Percentiles rank a stretch among this genome's conserved stretches.
Evolutionary conservation across 2,888 invertebrate genomes (phyloP).

Genomic region (Dioctria rufipes): DNA sequence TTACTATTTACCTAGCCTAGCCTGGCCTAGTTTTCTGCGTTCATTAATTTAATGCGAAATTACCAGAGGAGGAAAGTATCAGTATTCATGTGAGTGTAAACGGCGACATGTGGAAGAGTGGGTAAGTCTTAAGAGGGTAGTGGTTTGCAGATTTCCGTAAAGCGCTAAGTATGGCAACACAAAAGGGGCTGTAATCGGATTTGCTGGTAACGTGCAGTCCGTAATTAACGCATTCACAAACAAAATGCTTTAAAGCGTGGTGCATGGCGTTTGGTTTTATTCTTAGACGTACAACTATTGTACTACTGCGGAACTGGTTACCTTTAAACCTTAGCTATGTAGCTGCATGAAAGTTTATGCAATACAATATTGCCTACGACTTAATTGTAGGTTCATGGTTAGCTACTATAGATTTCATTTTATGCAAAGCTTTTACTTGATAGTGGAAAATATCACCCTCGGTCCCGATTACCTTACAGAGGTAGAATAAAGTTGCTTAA

Average conservation of each 20-base stretch:
- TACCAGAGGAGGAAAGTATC: conserved; percentile 11
- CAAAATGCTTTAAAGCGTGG: conserved; percentile 39
- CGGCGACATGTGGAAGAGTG: neutral
- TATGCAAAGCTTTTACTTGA: neutral
- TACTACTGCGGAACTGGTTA: neutral
- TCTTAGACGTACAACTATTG: no score
- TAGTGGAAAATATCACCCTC: conserved; percentile 1
- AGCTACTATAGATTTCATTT: neutral
- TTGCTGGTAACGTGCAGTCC: conserved; percentile 35
- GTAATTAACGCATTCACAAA: conserved; percentile 58
- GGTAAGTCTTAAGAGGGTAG: neutral
- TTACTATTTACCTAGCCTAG: no score
- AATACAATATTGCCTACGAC: neutral
- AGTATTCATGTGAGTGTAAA: neutral
- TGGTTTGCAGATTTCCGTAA: conserved; percentile 17
- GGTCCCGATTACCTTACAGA: neutral
- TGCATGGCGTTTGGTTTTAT: neutral
- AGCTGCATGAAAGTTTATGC: neutral
- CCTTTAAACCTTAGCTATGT: neutral
- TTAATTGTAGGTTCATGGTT: neutral
- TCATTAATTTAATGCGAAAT: neutral
- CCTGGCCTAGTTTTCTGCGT: conserved; percentile 14
- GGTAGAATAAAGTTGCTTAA: no score
- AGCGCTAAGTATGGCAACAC: neutral
- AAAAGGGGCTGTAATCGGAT: conserved; percentile 49